Percentiles rank a stretch among this genome's conserved stretches.
phyloP scores from a whole-genome alignment of 2,888 invertebrate genomes.

The Rapana venosa region DNA sequence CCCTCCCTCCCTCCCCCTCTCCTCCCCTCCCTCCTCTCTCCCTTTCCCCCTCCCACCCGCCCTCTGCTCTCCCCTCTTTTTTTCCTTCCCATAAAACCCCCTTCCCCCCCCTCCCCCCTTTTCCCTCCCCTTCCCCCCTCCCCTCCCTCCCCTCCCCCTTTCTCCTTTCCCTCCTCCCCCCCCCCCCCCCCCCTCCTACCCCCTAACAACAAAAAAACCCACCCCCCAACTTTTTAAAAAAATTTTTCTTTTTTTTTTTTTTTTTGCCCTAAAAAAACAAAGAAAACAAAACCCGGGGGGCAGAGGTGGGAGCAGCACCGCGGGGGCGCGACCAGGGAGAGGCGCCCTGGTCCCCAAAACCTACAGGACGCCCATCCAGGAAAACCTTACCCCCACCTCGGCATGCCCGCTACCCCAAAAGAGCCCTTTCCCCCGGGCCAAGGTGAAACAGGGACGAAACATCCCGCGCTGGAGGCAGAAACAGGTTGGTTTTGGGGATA shows the following conservation, averaged over 20 bases:
- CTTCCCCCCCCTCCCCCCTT: background rate
- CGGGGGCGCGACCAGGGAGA: too few relatives aligned
- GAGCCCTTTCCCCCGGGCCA: slow-evolving; percentile 59
- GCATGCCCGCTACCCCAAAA: slow-evolving; percentile 52
- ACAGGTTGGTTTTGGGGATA: slow-evolving; percentile 47
- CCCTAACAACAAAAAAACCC: too few relatives aligned
- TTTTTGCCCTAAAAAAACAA: background rate
- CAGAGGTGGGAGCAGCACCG: background rate
- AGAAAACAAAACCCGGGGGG: background rate
- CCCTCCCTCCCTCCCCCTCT: background rate
- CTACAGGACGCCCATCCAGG: background rate
- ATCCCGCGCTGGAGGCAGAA: slow-evolving; percentile 75
- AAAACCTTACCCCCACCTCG: slow-evolving; percentile 46
- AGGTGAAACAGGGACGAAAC: slow-evolving; percentile 53
- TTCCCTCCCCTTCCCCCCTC: background rate
- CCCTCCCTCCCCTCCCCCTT: background rate
- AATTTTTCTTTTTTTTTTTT: too few relatives aligned
- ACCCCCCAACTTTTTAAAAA: background rate
- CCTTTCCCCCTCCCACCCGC: background rate
- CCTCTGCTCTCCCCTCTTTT: background rate
- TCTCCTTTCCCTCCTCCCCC: background rate
- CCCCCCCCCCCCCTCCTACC: background rate
- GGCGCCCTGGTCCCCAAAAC: background rate
- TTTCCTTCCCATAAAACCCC: background rate
- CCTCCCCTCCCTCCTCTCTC: background rate